Conservation (phyloP, 2,113 vertebrate species). For the Misgurnus anguillicaudatus region DNA sequence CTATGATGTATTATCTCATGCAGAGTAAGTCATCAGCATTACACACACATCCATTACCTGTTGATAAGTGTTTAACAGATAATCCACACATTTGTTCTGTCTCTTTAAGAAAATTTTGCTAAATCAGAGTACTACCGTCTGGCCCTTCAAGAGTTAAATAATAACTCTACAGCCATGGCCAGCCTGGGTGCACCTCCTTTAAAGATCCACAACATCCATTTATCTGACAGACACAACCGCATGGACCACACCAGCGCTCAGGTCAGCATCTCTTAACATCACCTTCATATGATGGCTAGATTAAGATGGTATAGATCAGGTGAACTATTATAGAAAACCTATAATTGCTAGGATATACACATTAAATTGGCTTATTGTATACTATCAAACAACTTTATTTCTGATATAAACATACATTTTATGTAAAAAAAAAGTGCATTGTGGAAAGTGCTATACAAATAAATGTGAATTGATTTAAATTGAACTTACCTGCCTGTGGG, state of each 20-base stretch:
- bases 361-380: too few relatives aligned
- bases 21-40: constrained; percentile 74
- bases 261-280: constrained; percentile 53
- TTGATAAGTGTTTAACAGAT: not conserved
- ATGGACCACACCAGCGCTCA: constrained; percentile 69
- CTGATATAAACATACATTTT: too few relatives aligned
- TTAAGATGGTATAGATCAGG: too few relatives aligned
- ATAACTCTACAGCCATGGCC: constrained; percentile 71
- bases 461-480: too few relatives aligned
- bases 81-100: not conserved
- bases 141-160: constrained; percentile 75
- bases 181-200: constrained; percentile 79
- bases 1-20: constrained; percentile 81
- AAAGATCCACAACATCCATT: constrained; percentile 76
- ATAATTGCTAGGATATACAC: too few relatives aligned
- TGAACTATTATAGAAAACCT: too few relatives aligned
- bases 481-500: too few relatives aligned
- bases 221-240: constrained; percentile 73
- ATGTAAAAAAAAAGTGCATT: too few relatives aligned
- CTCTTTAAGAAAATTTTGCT: constrained; percentile 51
- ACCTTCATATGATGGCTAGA: not conserved
- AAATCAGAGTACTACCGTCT: constrained; percentile 73
- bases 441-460: too few relatives aligned
- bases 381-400: too few relatives aligned
- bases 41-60: not conserved